Conservation (phyloP, 1,140 invertebrate genomes). For the Zaprionus nigranus region DNA sequence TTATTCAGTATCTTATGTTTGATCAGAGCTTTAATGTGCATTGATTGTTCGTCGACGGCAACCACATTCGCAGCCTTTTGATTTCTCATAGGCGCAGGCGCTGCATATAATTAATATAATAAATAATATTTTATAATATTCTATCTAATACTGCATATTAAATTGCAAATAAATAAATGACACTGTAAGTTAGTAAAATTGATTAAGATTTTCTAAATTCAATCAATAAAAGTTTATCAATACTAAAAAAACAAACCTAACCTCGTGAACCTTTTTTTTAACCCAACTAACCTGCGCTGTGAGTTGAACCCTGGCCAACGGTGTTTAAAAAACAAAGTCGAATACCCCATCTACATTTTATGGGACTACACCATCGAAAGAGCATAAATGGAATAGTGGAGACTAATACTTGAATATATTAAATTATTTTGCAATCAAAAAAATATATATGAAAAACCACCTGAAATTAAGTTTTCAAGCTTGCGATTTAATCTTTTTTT, state of each 20-base stretch:
- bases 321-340: not conserved
- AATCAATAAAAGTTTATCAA: not conserved
- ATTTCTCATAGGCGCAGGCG: slow-evolving; percentile 8
- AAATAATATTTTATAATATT: not conserved
- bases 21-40: slow-evolving; percentile 62
- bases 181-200: not conserved
- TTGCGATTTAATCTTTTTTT: not conserved
- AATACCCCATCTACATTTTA: slow-evolving; percentile 27
- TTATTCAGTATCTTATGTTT: slow-evolving; percentile 69
- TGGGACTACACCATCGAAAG: slow-evolving; percentile 57
- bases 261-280: not conserved
- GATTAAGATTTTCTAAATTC: not conserved
- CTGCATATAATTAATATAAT: slow-evolving; percentile 18
- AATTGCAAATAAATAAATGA: not conserved
- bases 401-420: slow-evolving; percentile 41
- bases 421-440: not conserved
- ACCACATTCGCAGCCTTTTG: slow-evolving; percentile 27
- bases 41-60: slow-evolving; percentile 32
- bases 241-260: not conserved
- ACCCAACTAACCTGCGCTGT: slow-evolving; percentile 9
- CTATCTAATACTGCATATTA: not conserved
- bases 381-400: not conserved
- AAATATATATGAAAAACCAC: not conserved
- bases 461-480: slow-evolving; percentile 47
- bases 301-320: slow-evolving; percentile 64